These are phyloP conservation scores for Agrenia bidenticulata DNA, from an alignment of 2,888 invertebrate species.

Conservation along the genomic window DNA sequence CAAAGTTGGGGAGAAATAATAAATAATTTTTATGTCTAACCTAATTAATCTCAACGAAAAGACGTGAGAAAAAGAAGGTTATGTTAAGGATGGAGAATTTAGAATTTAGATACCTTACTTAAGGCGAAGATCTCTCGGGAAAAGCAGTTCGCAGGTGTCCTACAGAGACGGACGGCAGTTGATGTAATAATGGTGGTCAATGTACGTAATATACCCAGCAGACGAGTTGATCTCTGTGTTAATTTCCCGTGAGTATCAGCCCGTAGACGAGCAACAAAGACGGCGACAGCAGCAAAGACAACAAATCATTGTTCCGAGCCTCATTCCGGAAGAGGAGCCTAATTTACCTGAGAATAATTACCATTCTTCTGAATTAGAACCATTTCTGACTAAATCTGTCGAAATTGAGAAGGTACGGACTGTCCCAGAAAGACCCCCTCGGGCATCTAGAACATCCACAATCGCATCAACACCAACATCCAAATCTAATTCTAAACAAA, in stretches of 20 bases:
- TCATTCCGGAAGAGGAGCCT: slow-evolving; percentile 12
- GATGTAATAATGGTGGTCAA: slow-evolving; percentile 47
- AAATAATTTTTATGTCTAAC: no score
- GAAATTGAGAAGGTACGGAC: slow-evolving; percentile 20
- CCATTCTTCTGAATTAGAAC: slow-evolving; percentile 4
- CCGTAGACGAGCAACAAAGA: slow-evolving; percentile 20
- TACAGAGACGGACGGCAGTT: background rate
- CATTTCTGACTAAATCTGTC: background rate
- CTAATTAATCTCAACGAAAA: no score
- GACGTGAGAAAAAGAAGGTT: no score
- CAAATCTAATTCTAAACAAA: background rate
- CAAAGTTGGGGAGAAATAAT: no score
- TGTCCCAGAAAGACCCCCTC: slow-evolving; percentile 15
- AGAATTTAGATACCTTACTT: no score
- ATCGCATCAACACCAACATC: background rate
- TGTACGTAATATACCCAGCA: slow-evolving; percentile 53
- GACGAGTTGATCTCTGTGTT: slow-evolving; percentile 51
- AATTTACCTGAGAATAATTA: background rate
- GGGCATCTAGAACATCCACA: slow-evolving; percentile 14
- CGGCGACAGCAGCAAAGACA: slow-evolving; percentile 16
- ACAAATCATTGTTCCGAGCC: background rate
- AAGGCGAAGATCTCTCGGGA: no score
- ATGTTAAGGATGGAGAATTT: no score
- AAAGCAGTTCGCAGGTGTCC: no score
- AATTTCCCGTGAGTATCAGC: slow-evolving; percentile 46